Evolutionary conservation across 2,113 vertebrate genomes (phyloP).

Genomic region (Pelmatolapia mariae): DNA sequence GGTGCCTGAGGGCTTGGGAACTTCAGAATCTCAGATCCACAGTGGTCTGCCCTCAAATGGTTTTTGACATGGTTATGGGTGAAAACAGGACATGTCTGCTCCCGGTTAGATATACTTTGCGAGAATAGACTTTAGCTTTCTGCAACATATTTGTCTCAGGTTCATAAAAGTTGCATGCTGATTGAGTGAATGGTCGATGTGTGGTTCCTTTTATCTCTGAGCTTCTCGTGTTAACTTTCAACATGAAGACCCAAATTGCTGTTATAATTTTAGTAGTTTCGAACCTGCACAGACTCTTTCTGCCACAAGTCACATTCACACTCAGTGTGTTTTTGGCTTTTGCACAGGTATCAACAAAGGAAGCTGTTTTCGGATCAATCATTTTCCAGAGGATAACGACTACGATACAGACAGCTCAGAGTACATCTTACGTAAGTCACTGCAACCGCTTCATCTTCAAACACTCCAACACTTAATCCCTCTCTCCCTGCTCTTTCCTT

Average conservation of each 20-base stretch:
- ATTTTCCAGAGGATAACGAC: constrained; percentile 95
- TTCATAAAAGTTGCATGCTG: not conserved
- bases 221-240: not conserved
- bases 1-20: constrained; percentile 26
- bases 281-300: not conserved
- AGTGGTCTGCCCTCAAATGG: constrained; percentile 9
- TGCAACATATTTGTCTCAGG: not conserved
- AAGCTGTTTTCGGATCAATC: constrained; percentile 95
- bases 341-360: constrained; percentile 88
- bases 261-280: not conserved
- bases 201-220: not conserved
- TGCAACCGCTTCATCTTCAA: constrained; percentile 26
- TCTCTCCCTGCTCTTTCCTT: not conserved
- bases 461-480: constrained; percentile 22
- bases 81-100: not conserved
- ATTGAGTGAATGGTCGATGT: not conserved
- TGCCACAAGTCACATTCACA: not conserved
- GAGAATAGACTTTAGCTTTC: not conserved
- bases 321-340: not conserved
- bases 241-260: not conserved
- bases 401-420: constrained; percentile 96
- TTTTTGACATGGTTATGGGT: not conserved
- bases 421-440: constrained; percentile 92
- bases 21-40: not conserved
- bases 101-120: not conserved